Base-by-base conservation (phyloP, 2,113 vertebrate species). In the Astur gentilis region DNA sequence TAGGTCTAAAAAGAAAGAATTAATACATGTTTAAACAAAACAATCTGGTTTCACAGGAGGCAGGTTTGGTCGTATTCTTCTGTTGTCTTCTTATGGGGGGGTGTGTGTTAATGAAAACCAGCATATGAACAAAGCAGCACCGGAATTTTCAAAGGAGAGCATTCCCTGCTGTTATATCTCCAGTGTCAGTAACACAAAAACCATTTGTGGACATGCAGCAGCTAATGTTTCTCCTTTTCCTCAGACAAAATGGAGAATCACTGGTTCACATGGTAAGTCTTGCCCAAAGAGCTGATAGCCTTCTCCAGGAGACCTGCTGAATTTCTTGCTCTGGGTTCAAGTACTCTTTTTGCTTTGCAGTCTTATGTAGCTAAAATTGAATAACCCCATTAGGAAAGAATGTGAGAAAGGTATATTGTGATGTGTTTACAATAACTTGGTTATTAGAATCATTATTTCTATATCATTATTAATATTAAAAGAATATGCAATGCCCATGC, bases 61-160 rank as follows among this genome's bases (percentile, higher is more conserved):
- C 11, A 57, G 17, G 6, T 50, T 49, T 57, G 32, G 12, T 61
- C 3, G 0, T 14, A 8, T 44, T 47, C 11, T 80, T 64, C 57
- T 77, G 21, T 12, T 40, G 16, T 32, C 17, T 40, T 70, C 23
- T 47, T 47, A 22, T 3, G 12, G 14, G 3, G 38, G 22, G 13
- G 17, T 34, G 52, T 16, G 36, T 49, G 34, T 40, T 61, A 61
- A 36, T 45, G 47, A 34, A 45, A 81, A 38, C 6, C 40, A 50
- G n/a, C 9, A 4, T 15, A 23, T 0, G 2, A 47, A 44, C 4
- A 52, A 57, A 64, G 8, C 29, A 45, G 9, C 4, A 19, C 1
- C 36, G 62, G 25, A 27, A 58, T 52, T 45, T 36, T 19, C 57
- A 45, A 70, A 58, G 62, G 23, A 93, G 19, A 75, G 0, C 9